phyloP scores from a whole-genome alignment of 2,797 vertebrate genomes.

The Eleutherodactylus coqui region DNA sequence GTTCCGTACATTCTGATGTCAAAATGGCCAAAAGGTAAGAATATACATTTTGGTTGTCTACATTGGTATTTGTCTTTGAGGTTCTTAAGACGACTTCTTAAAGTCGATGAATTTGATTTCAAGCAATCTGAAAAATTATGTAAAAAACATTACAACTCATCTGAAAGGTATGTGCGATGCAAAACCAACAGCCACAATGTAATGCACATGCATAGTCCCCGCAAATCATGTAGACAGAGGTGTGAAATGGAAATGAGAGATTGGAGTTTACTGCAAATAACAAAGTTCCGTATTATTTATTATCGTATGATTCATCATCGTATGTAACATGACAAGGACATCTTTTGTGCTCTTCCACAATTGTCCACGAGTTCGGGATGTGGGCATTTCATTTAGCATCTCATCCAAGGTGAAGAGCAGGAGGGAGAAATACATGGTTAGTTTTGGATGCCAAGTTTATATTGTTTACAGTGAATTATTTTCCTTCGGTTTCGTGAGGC shows the following conservation, averaged over 20 bases:
- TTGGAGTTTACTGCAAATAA: too few relatives aligned
- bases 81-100: not conserved
- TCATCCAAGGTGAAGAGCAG: too few relatives aligned
- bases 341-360: too few relatives aligned
- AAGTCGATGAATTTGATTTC: not conserved
- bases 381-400: too few relatives aligned
- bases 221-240: not conserved
- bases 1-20: not conserved
- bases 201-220: not conserved
- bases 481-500: too few relatives aligned
- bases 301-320: too few relatives aligned
- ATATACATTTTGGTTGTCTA: not conserved
- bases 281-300: too few relatives aligned
- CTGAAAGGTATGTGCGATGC: not conserved
- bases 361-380: too few relatives aligned
- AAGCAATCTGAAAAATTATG: not conserved
- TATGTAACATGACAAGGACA: too few relatives aligned
- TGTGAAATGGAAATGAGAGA: not conserved
- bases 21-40: not conserved
- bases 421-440: too few relatives aligned
- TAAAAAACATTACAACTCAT: not conserved
- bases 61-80: slow-evolving; percentile 28
- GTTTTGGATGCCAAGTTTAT: too few relatives aligned
- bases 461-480: too few relatives aligned
- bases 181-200: not conserved